phyloP scores from a whole-genome alignment of 1,140 invertebrate species.

The Delia radicum region DNA sequence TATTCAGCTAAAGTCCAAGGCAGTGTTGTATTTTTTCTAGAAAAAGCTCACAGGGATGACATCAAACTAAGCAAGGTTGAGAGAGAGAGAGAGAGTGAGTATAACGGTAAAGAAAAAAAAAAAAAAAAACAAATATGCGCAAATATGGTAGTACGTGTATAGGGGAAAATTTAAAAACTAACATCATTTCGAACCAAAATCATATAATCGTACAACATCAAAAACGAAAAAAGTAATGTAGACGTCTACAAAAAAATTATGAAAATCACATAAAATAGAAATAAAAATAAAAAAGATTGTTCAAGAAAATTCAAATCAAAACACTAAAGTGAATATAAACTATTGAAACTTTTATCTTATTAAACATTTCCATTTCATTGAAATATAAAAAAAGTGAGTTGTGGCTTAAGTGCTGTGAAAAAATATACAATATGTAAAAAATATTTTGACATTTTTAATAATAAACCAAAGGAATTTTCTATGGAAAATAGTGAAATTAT shows the following conservation, averaged over 20 bases:
- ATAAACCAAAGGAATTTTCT: not conserved
- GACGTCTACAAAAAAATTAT: not conserved
- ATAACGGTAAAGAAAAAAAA: not conserved
- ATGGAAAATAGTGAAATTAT: too few relatives aligned
- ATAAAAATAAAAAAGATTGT: not conserved
- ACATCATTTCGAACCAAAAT: not conserved
- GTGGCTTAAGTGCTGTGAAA: too few relatives aligned
- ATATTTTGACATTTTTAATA: not conserved
- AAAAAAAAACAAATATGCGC: too few relatives aligned
- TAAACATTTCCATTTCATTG: too few relatives aligned
- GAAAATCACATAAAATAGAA: not conserved
- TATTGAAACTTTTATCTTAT: too few relatives aligned
- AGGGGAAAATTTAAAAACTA: not conserved
- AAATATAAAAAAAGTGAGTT: too few relatives aligned
- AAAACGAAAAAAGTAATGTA: not conserved
- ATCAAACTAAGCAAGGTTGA: slow-evolving; percentile 10
- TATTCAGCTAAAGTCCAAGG: not conserved
- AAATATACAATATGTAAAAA: not conserved
- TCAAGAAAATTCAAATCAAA: not conserved
- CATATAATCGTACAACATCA: not conserved
- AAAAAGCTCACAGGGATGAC: slow-evolving; percentile 4
- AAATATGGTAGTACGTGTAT: too few relatives aligned
- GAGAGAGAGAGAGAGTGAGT: not conserved
- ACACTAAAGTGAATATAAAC: not conserved
- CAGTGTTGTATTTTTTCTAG: not conserved